Evolutionary conservation across 2,797 vertebrate species (phyloP).

Genomic region (Enteromius afrohamiltoni): DNA sequence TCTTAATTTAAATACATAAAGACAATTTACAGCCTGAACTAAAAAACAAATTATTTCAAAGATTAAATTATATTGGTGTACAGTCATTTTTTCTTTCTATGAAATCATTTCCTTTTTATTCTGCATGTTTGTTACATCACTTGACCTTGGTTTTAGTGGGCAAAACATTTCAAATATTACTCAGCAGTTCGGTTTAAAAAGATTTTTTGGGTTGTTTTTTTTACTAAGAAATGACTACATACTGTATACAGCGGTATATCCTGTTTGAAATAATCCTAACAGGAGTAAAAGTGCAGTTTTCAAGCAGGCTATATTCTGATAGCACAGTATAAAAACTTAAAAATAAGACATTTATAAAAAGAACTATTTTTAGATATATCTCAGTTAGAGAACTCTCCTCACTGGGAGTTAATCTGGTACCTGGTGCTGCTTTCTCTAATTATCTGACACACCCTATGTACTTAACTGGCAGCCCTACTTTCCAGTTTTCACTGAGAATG

Average conservation of each 20-base stretch:
- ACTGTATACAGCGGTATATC: no score
- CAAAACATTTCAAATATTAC: conserved; percentile 5
- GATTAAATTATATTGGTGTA: neutral
- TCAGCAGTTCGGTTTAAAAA: neutral
- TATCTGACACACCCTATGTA: neutral
- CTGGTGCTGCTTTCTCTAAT: neutral
- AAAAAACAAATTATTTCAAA: neutral
- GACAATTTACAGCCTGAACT: conserved; percentile 9
- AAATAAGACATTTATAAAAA: neutral
- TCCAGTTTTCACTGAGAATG: neutral
- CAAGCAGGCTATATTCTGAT: neutral
- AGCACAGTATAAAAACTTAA: neutral
- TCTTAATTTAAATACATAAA: neutral
- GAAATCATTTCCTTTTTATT: neutral
- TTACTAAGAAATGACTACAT: no score
- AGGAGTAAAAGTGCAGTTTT: neutral
- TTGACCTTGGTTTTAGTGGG: neutral
- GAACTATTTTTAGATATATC: neutral
- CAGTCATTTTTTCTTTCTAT: neutral
- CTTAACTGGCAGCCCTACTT: neutral
- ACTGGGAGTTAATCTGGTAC: neutral
- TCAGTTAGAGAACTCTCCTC: neutral
- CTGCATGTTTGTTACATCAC: neutral
- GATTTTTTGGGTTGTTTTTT: neutral
- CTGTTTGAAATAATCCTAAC: neutral